Evolutionary conservation across 1,140 invertebrate species (phyloP).

Genomic region (Paraescarpia echinospica): DNA sequence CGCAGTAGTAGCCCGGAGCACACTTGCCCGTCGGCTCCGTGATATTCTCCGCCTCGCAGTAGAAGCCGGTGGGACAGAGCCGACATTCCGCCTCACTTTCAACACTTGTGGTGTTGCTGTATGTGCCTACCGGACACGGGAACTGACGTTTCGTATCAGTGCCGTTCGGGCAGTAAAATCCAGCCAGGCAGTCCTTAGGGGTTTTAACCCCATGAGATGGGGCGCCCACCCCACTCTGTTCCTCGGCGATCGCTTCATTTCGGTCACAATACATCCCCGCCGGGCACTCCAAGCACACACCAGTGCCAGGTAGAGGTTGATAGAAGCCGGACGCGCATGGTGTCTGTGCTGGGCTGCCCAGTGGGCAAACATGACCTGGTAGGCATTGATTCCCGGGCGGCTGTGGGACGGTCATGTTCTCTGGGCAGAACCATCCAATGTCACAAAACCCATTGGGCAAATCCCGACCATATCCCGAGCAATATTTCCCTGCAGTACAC

Average conservation of each 20-base stretch:
- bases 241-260: constrained; percentile 50
- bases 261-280: constrained; percentile 52
- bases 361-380: constrained; percentile 50
- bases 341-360: constrained; percentile 44
- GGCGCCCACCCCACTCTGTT: constrained; percentile 48
- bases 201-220: constrained; percentile 53
- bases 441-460: constrained; percentile 47
- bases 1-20: constrained; percentile 49
- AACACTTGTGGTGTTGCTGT: constrained; percentile 47
- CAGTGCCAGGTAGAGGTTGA: constrained; percentile 45
- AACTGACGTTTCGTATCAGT: constrained; percentile 40
- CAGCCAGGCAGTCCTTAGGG: constrained; percentile 51
- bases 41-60: constrained; percentile 48
- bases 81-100: constrained; percentile 45
- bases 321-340: constrained; percentile 49
- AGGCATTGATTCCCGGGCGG: constrained; percentile 50
- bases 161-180: constrained; percentile 51
- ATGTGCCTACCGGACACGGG: constrained; percentile 50
- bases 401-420: constrained; percentile 48
- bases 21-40: constrained; percentile 45
- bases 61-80: constrained; percentile 46
- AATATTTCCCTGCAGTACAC: constrained; percentile 53
- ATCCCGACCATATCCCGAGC: constrained; percentile 37
- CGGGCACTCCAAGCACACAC: constrained; percentile 44
- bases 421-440: constrained; percentile 52